Evolutionary conservation across 2,797 vertebrate species (phyloP), one percentile per base, ranked within the genome.

Genomic region (Helicolenus hilgendorfi): DNA sequence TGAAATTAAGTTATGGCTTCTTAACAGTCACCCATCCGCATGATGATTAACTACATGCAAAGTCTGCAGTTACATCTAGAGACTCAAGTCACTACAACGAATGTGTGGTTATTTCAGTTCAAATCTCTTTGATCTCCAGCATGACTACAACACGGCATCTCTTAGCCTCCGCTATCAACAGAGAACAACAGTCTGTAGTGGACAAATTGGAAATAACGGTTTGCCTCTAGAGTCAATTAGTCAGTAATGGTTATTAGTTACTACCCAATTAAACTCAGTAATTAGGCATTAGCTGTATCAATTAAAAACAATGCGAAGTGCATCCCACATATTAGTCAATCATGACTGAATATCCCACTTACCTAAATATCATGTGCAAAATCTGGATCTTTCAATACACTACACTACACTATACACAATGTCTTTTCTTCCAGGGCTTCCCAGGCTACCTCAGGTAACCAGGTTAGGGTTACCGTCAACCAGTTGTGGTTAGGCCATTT

Each of bases 251-350:
- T 67, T 84, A 29, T 75, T 62, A 35, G 31, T 77, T 72, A 53
- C 36, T 45, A 24, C 13, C 9, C 68, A 81, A 62, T 84, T 86
- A 67, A 75, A 63, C 70, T 18, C 73, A 24, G 31, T 74, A 65
- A 87, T 81, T 81, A 62, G 33, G 8, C 33, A 35, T 88, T 59
- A 65, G 72, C 53, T 72, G 31, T 62, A 27, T 79, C 64, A 72
- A 68, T 82, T 79, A 65, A 55, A 69, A 74, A 41, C 73, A 33
- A 64, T 29, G 15, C 36, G 65, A 81, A 59, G 33, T n/a, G 64
- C 20, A 71, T 70, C 64, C 8, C 31, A 27, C 31, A 56, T 13
- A 62, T 81, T 65, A 53, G 64, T 59, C 83, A 71, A 9, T 73
- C 9, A 72, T 69, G 55, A 82, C 31, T 33, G 41, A 64, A 63